These are phyloP conservation scores for Chromoteleia sp. DNA, from an alignment of 2,888 invertebrate genomes.

Conservation along the genomic window DNA sequence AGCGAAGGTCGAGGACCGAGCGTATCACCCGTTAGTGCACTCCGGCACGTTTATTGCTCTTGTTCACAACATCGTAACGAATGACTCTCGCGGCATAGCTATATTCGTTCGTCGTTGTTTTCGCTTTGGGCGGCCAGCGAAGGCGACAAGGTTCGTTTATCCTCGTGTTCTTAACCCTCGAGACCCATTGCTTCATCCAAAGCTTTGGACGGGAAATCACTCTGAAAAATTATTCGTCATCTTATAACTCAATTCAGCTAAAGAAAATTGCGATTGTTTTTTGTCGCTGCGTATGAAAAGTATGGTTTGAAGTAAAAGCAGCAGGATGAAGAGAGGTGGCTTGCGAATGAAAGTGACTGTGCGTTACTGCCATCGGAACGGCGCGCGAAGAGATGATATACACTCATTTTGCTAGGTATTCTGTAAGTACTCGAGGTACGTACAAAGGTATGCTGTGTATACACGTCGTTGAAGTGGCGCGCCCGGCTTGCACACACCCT, in stretches of 20 bases:
- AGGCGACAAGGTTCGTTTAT: conserved; percentile 72
- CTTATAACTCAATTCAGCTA: conserved; percentile 6
- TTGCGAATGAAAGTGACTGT: conserved; percentile 43
- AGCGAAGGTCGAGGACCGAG: conserved; percentile 80
- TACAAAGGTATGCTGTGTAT: conserved; percentile 45
- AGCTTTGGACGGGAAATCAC: conserved; percentile 15
- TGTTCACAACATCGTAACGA: conserved; percentile 83
- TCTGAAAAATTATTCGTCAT: conserved; percentile 18
- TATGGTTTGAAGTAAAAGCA: conserved; percentile 22
- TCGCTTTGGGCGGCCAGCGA: conserved; percentile 56
- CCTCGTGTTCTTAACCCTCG: conserved; percentile 59
- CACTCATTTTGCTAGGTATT: conserved; percentile 61
- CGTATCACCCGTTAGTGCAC: conserved; percentile 80
- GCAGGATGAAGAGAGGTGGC: conserved; percentile 4
- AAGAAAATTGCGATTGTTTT: conserved; percentile 15
- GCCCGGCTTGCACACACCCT: conserved; percentile 75
- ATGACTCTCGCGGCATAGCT: conserved; percentile 77
- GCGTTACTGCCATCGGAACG: conserved; percentile 41
- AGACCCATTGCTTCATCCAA: conserved; percentile 14
- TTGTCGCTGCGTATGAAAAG: conserved; percentile 18
- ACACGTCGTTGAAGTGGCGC: conserved; percentile 68
- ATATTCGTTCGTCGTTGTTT: conserved; percentile 48
- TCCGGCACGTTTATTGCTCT: conserved; percentile 83
- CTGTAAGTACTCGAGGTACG: conserved; percentile 43
- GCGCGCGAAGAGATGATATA: conserved; percentile 39